A percentile compares a stretch with the other conserved stretches of the same genome.
phyloP scores from a whole-genome alignment of 2,113 vertebrate species.

The Phyllostomus hastatus region DNA sequence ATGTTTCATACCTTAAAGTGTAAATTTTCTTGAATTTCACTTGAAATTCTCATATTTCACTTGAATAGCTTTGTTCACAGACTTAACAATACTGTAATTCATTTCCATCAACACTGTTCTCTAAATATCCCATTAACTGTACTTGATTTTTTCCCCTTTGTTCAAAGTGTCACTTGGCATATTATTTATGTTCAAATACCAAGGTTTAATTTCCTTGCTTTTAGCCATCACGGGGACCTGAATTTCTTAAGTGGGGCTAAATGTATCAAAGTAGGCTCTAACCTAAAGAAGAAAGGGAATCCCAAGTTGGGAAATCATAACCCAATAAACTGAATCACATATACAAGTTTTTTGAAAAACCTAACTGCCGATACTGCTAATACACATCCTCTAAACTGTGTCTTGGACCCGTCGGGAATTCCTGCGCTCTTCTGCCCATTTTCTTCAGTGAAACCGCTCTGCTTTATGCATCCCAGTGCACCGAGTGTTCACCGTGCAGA shows the following conservation, averaged over 20 bases:
- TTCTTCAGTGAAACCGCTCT: too few species aligned
- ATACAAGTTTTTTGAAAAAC: not conserved
- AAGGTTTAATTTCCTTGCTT: not conserved
- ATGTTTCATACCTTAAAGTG: not conserved
- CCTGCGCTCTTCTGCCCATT: not conserved
- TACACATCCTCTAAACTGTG: not conserved
- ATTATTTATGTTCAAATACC: not conserved
- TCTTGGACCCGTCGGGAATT: not conserved
- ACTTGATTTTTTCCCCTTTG: not conserved
- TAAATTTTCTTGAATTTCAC: too few species aligned
- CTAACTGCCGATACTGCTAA: not conserved
- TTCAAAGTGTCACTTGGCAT: not conserved
- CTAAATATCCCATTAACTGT: not conserved
- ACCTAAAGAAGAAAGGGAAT: not conserved
- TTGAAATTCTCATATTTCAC: too few species aligned
- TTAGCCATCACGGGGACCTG: not conserved
- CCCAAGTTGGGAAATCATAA: not conserved
- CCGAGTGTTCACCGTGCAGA: rapidly evolving
- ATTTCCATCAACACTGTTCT: not conserved
- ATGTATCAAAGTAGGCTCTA: not conserved
- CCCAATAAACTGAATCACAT: not conserved
- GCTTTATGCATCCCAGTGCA: not conserved
- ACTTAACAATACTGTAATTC: not conserved
- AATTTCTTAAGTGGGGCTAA: not conserved
- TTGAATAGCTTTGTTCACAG: not conserved